phyloP scores from a whole-genome alignment of 2,113 vertebrate genomes.

The Perca fluviatilis region DNA sequence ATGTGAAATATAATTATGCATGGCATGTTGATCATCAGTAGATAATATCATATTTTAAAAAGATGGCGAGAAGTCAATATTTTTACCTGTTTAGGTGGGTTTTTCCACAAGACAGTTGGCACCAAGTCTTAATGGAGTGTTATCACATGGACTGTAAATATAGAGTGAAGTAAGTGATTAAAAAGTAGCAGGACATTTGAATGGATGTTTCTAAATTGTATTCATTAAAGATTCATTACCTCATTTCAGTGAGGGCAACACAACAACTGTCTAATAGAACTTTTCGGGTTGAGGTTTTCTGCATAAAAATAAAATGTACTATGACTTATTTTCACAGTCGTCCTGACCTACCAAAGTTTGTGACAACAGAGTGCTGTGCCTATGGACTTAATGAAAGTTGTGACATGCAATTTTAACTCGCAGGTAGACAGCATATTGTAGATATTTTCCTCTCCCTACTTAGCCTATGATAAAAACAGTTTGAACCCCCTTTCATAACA shows the following conservation, averaged over 20 bases:
- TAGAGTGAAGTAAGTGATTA: neutral
- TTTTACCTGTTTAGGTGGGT: neutral
- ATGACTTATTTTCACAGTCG: neutral
- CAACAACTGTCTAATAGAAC: neutral
- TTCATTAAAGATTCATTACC: neutral
- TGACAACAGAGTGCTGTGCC: neutral
- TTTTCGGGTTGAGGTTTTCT: neutral
- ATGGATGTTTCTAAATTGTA: neutral
- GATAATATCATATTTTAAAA: neutral
- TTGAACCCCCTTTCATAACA: neutral
- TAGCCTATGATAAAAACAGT: neutral
- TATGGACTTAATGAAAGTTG: neutral
- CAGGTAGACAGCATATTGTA: neutral
- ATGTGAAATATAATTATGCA: neutral
- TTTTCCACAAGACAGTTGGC: neutral
- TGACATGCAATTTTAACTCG: slow-evolving; percentile 14
- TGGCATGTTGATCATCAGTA: neutral
- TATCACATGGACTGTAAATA: slow-evolving; percentile 5
- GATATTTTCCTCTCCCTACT: neutral
- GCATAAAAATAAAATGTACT: slow-evolving; percentile 1
- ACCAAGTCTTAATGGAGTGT: neutral
- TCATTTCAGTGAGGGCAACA: neutral
- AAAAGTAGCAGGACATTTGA: neutral
- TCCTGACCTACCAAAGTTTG: neutral
- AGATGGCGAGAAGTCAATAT: neutral